A percentile compares a stretch with the other conserved stretches of the same genome.
Evolutionary conservation across 2,113 vertebrate species (phyloP).

Genomic region (Lethenteron reissneri): DNA sequence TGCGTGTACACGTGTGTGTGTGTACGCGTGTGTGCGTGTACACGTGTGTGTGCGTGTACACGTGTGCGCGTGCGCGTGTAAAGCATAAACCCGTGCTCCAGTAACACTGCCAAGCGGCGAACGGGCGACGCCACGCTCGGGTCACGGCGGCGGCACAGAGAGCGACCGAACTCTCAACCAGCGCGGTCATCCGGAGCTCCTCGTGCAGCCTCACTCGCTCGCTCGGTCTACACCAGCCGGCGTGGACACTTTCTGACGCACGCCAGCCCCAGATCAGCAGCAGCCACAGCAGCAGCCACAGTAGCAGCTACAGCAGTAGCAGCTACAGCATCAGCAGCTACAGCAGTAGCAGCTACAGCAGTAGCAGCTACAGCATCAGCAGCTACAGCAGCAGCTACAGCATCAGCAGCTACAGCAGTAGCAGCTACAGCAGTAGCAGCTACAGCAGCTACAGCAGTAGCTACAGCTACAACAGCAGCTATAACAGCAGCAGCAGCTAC

Average conservation of each 20-base stretch:
- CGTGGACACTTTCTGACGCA: not conserved
- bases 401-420: no score
- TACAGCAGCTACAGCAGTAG: no score
- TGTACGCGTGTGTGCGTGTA: not conserved
- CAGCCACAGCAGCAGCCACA: no score
- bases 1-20: not conserved
- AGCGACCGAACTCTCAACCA: not conserved
- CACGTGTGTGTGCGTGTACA: not conserved
- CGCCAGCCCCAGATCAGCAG: no score
- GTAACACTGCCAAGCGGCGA: not conserved
- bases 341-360: no score
- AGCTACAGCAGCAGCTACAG: no score
- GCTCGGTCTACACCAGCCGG: not conserved
- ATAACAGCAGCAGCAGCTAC: no score
- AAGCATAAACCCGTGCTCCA: not conserved
- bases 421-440: no score
- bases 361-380: no score
- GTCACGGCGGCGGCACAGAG: not conserved
- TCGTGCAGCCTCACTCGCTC: not conserved
- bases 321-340: no score
- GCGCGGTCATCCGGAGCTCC: not conserved
- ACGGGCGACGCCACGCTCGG: not conserved
- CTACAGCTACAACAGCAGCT: no score
- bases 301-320: no score
- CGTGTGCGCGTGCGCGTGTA: not conserved